Evolutionary conservation across 2,888 invertebrate genomes (phyloP).

Genomic region (Microctonus brassicae): DNA sequence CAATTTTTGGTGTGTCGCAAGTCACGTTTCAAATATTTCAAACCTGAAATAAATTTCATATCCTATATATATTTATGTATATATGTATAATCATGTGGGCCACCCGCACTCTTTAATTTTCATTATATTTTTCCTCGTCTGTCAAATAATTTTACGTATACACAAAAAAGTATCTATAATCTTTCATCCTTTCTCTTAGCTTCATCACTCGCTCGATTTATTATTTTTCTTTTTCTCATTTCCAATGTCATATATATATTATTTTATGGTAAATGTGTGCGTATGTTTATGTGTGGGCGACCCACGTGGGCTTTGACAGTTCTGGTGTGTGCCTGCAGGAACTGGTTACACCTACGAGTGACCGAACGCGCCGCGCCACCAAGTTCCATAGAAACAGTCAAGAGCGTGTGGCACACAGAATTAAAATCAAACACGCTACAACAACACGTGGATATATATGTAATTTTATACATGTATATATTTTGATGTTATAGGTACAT

Average conservation of each 20-base stretch:
- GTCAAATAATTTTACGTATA: slow-evolving; percentile 23
- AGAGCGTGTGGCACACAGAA: slow-evolving; percentile 13
- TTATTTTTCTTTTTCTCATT: slow-evolving; percentile 24
- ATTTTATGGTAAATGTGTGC: neutral
- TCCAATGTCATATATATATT: slow-evolving; percentile 17
- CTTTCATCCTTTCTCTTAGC: slow-evolving; percentile 18
- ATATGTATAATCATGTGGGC: no score
- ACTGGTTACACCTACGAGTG: slow-evolving; percentile 67
- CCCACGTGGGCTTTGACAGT: slow-evolving; percentile 69
- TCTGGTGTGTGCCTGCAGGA: slow-evolving; percentile 62
- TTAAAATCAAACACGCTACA: slow-evolving; percentile 21
- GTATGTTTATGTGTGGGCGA: slow-evolving; percentile 59
- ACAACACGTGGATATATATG: neutral
- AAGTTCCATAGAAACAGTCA: slow-evolving; percentile 6
- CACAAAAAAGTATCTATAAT: neutral
- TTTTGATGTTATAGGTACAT: neutral
- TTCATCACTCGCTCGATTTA: slow-evolving; percentile 15
- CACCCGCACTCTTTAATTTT: neutral
- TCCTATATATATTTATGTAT: no score
- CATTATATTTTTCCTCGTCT: neutral
- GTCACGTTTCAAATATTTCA: slow-evolving; percentile 53
- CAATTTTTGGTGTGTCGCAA: slow-evolving; percentile 65
- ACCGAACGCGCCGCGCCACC: slow-evolving; percentile 6
- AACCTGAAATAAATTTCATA: slow-evolving; percentile 22
- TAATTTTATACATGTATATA: neutral